A percentile compares a stretch with the other conserved stretches of the same genome.
These are phyloP conservation scores for Azorinus chamasolen DNA, from an alignment of 2,888 invertebrate genomes.

Conservation along the genomic window DNA sequence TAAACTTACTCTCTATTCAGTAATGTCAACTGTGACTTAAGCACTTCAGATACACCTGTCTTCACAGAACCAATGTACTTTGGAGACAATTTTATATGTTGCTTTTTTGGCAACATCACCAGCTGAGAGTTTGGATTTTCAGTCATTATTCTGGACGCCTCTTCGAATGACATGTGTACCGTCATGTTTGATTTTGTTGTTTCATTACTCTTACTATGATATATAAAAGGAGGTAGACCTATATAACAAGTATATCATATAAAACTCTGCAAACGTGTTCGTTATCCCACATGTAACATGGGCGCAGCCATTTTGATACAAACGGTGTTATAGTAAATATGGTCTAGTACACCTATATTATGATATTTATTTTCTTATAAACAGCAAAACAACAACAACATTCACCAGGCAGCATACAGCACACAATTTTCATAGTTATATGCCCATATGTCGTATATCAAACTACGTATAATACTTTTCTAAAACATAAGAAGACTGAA, in stretches of 20 bases:
- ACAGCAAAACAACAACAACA: too few relatives aligned
- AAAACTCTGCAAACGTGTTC: background rate
- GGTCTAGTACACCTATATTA: background rate
- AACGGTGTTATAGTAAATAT: constrained; percentile 20
- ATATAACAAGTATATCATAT: too few relatives aligned
- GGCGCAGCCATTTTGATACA: constrained; percentile 36
- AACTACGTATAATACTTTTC: too few relatives aligned
- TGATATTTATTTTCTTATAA: too few relatives aligned
- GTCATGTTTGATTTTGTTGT: background rate
- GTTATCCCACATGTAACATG: background rate
- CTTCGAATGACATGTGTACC: constrained; percentile 1
- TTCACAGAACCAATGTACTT: constrained; percentile 63
- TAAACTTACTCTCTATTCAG: constrained; percentile 60
- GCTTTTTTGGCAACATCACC: constrained; percentile 36
- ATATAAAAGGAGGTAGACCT: too few relatives aligned
- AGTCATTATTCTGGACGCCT: constrained; percentile 20
- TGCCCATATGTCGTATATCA: too few relatives aligned
- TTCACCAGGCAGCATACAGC: too few relatives aligned
- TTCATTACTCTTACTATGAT: too few relatives aligned
- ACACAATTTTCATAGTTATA: too few relatives aligned
- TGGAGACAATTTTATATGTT: constrained; percentile 68
- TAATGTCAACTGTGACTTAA: constrained; percentile 58
- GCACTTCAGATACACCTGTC: constrained; percentile 62
- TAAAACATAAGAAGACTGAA: too few relatives aligned
- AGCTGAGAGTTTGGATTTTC: constrained; percentile 57